These are phyloP conservation scores for Cynopterus brachyotis DNA, from an alignment of 2,113 vertebrate genomes.

Conservation along the genomic window DNA sequence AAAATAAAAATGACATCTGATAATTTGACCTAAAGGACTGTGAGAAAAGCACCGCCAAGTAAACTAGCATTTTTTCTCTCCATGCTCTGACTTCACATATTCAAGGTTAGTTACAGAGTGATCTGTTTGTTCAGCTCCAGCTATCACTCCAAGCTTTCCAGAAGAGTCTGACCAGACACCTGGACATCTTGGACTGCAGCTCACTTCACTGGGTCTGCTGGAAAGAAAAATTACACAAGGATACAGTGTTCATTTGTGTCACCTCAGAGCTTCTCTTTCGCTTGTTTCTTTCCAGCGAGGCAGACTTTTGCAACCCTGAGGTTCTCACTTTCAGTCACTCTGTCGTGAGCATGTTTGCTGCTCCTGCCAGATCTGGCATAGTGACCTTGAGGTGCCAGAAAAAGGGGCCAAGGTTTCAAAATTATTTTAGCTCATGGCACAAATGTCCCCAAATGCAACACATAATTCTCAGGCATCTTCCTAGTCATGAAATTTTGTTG, in stretches of 20 bases:
- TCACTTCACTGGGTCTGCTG: background rate
- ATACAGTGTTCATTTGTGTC: background rate
- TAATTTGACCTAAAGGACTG: conserved; percentile 26
- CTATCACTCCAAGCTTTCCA: background rate
- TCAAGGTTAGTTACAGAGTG: conserved; percentile 50
- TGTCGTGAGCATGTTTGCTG: rapidly evolving
- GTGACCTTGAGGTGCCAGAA: conserved; percentile 8
- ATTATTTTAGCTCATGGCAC: conserved; percentile 25
- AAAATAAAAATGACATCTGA: background rate
- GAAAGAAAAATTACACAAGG: background rate
- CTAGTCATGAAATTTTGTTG: conserved; percentile 53
- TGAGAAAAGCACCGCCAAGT: conserved; percentile 27
- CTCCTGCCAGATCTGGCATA: background rate
- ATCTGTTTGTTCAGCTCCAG: background rate
- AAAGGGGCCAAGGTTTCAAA: conserved; percentile 37
- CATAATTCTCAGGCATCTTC: conserved; percentile 47
- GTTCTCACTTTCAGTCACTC: background rate
- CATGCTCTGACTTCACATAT: conserved; percentile 34
- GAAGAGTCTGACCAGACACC: conserved; percentile 6
- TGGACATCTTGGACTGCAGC: conserved; percentile 18
- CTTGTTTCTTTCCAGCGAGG: background rate
- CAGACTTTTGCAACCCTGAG: background rate
- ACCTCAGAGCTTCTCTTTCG: background rate
- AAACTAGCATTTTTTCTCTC: conserved; percentile 66
- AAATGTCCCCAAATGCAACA: conserved; percentile 26